Evolutionary conservation across 2,797 vertebrate genomes (phyloP), one percentile per base, ranked within the genome.

Genomic region (Neopelma chrysocephalum): DNA sequence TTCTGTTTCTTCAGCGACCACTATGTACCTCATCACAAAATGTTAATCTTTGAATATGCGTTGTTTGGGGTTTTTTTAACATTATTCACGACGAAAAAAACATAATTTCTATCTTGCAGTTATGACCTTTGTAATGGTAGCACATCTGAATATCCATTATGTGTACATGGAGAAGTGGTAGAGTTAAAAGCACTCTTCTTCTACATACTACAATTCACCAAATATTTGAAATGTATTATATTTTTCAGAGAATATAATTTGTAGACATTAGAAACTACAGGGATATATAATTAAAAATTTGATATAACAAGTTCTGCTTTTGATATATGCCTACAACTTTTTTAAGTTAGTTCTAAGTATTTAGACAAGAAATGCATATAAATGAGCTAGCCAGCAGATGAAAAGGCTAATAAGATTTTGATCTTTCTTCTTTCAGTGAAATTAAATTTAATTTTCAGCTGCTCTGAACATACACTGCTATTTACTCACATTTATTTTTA

Each of bases 41-140:
- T 42, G 2, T 3, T 15, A n/a, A 0, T 51, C 4, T 53, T 12
- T 50, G 10, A 56, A 34, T 21, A 16, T n/a, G 31, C 3, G 2
- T 42, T 51, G 3, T 17, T 73, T 42, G 5, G 5, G 7, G 0
- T 15, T 65, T 53, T 73, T 82, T 62, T 10, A 53, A 31, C 10
- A 36, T 34, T 51, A 36, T 51, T 58, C 10, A 26, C 3, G 3
- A 4, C 5, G 79, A 82, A 32, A 4, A 60, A 78, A 87, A 2
- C 11, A 64, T 61, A 11, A 27, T 53, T 57, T 70, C 3, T 42
- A 12, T 53, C 48, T 42, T 48, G 15, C 7, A 43, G 7, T 77
- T 48, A 38, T 32, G 20, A 32, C 13, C 8, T 87, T 31, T 69
- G 12, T 11, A 47, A 58, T 2, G 1, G 15, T 34, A 70, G 32